Base-by-base conservation (phyloP, 2,113 vertebrate species). In the Saccopteryx bilineata region DNA sequence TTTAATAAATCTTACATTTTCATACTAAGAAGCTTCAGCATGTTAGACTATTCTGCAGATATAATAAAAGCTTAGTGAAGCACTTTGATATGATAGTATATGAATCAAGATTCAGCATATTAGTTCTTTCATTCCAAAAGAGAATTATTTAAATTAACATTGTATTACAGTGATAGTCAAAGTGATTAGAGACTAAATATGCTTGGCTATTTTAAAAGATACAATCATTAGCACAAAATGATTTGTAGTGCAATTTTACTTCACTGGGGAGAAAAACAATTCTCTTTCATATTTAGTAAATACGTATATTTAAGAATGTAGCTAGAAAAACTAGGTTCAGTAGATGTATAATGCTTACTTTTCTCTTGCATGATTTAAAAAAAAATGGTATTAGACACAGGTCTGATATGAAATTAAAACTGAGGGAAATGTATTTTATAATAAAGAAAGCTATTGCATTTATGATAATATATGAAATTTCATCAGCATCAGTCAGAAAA, bases 191-290 rank as follows among this genome's bases (percentile, higher is more conserved):
- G 17, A 95, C 21, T 1, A 79, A 80, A 89, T 54, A 79, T 90
- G 87, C 78, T 83, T 90, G 19, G 3, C 74, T 91, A 94, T 93
- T 97, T 92, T 78, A 96, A 97, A 96, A 82, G 2, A 83, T 56
- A 74, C 1, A 92, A 79, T 46, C 89, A 89, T 93, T 96, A 96
- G 12, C 39, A 68, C 58, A 97, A 69, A 96, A 96, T 95, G 71
- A 10, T 92, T 96, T 97, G 96, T 95, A 1, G 0, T 85, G 26
- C 8, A 96, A 97, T 92, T 98, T 97, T 87, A 93, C 92, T 97
- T 96, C 50, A 97, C n/a, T 95, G 66, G 65, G 61, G 78, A 96
- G 94, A 88, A 97, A 97, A 52, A 69, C 21, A 97, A 96, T 90
- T 76, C 14, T 50, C 54, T 76, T 96, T 87, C 11, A 95, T 96